Conservation (phyloP, 2,797 vertebrate genomes). For the Linurgus olivaceus region DNA sequence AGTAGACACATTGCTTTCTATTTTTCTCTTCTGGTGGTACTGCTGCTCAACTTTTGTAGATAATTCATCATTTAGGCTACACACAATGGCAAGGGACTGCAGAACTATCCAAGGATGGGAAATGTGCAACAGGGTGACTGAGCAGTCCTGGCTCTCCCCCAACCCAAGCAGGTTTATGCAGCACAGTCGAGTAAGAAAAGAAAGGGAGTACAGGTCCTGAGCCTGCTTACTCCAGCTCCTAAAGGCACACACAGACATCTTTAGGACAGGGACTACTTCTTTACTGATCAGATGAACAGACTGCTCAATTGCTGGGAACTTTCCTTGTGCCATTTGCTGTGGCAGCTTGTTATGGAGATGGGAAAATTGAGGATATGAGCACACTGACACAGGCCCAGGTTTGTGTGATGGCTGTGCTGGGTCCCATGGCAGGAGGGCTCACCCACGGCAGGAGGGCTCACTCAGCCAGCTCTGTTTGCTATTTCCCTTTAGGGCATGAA, state of each 20-base stretch:
- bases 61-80: background rate
- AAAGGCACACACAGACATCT: background rate
- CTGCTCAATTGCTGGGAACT: background rate
- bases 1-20: background rate
- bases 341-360: background rate
- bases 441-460: accelerated
- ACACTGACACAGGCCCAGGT: accelerated
- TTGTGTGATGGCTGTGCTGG: background rate
- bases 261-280: background rate
- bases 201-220: background rate
- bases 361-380: background rate
- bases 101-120: background rate
- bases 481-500: background rate
- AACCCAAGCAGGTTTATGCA: background rate
- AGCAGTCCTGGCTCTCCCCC: background rate
- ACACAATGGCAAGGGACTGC: background rate
- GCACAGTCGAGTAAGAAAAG: background rate
- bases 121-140: background rate
- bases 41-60: background rate
- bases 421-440: accelerated
- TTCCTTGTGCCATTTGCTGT: background rate
- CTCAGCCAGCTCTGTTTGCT: background rate
- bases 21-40: background rate
- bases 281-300: background rate
- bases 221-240: background rate